Conservation (phyloP, 2,888 invertebrate species). For the Dolomedes plantarius region DNA sequence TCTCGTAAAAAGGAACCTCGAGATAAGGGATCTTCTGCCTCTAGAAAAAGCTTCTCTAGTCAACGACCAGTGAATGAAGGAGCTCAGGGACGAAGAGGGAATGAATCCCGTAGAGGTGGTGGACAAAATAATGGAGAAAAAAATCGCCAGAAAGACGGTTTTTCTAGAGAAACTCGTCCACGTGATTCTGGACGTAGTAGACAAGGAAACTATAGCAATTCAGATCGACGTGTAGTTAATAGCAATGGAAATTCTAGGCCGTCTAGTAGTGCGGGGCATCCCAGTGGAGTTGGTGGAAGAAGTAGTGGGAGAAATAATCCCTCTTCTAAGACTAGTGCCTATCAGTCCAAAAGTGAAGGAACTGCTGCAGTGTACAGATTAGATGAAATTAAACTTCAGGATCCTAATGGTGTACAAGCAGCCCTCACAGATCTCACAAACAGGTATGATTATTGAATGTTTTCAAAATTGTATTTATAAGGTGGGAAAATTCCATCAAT, state of each 20-base stretch:
- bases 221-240: conserved; percentile 16
- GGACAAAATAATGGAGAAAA: conserved; percentile 40
- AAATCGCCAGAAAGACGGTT: conserved; percentile 52
- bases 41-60: conserved; percentile 75
- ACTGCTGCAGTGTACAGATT: conserved; percentile 78
- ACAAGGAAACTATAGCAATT: conserved; percentile 17
- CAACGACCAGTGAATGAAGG: conserved; percentile 77
- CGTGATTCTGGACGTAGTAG: conserved; percentile 64
- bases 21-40: conserved; percentile 54
- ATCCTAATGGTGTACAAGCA: conserved; percentile 80
- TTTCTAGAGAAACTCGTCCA: conserved; percentile 54
- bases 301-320: conserved; percentile 73
- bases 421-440: conserved; percentile 75
- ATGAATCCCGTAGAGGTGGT: conserved; percentile 46
- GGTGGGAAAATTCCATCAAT: no score
- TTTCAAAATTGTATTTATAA: no score
- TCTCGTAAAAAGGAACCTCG: conserved; percentile 74
- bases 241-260: conserved; percentile 74
- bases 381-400: conserved; percentile 80
- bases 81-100: conserved; percentile 74
- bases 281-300: conserved; percentile 73
- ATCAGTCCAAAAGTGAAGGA: conserved; percentile 73
- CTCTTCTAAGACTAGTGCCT: conserved; percentile 60
- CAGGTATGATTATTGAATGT: conserved; percentile 73
- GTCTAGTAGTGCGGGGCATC: conserved; percentile 75